Conservation (phyloP, 2,797 vertebrate genomes). For the Tapera naevia region DNA sequence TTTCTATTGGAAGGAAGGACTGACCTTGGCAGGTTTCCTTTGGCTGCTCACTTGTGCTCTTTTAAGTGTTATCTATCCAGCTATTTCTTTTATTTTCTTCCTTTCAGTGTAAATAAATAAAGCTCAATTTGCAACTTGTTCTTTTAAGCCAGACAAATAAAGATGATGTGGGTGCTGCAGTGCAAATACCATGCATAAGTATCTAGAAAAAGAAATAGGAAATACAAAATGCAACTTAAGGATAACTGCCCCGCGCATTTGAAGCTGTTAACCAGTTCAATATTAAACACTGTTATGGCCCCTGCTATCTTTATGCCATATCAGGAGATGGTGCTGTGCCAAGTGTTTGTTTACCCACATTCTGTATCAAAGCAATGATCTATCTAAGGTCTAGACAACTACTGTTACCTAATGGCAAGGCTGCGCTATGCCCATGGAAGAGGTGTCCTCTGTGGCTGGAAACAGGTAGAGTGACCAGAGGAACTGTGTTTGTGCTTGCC, state of each 20-base stretch:
- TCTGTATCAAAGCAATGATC: not conserved
- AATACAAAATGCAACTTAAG: not conserved
- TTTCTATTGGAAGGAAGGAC: not conserved
- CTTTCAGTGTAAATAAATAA: not conserved
- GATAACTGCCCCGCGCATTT: not conserved
- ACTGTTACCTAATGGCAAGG: not conserved
- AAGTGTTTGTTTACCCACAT: not conserved
- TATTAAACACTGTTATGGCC: not conserved
- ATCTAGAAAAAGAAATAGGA: not conserved
- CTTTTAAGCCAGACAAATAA: not conserved
- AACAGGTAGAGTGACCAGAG: not conserved
- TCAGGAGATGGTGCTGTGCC: not conserved
- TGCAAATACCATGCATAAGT: not conserved
- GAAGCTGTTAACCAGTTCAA: not conserved
- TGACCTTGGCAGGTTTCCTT: not conserved
- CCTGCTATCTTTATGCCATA: not conserved
- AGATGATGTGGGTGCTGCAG: not conserved
- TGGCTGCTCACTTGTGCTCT: not conserved
- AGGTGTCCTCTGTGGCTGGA: not conserved
- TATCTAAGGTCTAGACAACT: not conserved
- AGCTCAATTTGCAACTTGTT: not conserved
- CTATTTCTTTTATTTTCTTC: not conserved
- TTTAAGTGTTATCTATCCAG: not conserved
- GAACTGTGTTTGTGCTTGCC: not conserved
- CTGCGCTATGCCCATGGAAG: fast-evolving